These are phyloP conservation scores for Pseudochirops cupreus DNA, from an alignment of 2,797 vertebrate species.

Conservation along the genomic window DNA sequence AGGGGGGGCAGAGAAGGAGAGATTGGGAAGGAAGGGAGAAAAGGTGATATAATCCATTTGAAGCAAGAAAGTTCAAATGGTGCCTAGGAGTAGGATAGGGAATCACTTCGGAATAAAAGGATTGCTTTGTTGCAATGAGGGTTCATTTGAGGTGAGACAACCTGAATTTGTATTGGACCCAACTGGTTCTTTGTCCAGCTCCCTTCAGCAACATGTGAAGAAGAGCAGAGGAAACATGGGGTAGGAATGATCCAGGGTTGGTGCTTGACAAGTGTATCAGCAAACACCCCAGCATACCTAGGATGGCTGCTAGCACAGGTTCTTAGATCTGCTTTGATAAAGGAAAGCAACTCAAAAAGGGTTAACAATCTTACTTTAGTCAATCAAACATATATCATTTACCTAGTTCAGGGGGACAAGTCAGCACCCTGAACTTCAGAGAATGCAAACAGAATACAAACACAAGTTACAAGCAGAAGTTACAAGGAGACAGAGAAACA, in stretches of 20 bases:
- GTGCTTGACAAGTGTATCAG: neutral
- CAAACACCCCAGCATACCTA: too few species aligned
- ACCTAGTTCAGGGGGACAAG: too few species aligned
- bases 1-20: too few species aligned
- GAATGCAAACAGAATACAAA: too few species aligned
- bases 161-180: neutral
- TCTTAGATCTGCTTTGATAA: too few species aligned
- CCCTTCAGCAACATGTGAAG: neutral
- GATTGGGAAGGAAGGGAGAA: neutral
- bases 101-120: neutral
- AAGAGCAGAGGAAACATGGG: neutral
- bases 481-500: too few species aligned
- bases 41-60: neutral
- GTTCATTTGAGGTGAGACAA: neutral
- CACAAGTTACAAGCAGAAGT: too few species aligned
- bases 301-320: too few species aligned
- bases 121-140: neutral
- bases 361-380: too few species aligned
- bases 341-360: too few species aligned
- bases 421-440: too few species aligned
- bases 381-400: too few species aligned
- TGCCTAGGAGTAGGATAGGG: neutral
- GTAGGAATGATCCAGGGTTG: neutral
- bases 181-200: neutral
- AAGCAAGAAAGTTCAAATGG: neutral